phyloP scores from a whole-genome alignment of 2,113 vertebrate species.

The Pelusios castaneus region DNA sequence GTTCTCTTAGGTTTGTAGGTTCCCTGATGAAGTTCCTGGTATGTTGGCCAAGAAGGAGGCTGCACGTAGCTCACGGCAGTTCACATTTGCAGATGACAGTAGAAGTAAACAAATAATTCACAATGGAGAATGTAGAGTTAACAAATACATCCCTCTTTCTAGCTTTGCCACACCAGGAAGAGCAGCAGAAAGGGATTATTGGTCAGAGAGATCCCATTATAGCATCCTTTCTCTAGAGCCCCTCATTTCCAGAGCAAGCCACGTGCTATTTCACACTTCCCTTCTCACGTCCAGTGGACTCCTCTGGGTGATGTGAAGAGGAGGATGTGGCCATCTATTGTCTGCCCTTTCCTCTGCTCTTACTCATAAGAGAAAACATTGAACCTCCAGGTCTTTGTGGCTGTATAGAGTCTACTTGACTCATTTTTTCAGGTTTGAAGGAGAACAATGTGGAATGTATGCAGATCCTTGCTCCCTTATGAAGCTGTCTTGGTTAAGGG shows the following conservation, averaged over 20 bases:
- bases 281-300: neutral
- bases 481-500: neutral
- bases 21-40: neutral
- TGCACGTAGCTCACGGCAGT: neutral
- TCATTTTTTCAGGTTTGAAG: no score
- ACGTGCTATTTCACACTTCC: neutral
- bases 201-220: neutral
- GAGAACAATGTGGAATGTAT: neutral
- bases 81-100: neutral
- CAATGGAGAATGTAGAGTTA: neutral
- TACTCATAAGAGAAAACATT: neutral
- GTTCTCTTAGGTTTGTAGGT: neutral
- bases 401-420: no score
- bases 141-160: neutral
- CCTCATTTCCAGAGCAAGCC: neutral
- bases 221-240: neutral
- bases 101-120: neutral
- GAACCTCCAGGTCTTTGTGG: neutral
- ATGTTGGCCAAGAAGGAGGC: neutral
- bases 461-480: neutral
- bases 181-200: neutral
- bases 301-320: neutral
- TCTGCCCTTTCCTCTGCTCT: neutral
- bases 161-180: neutral
- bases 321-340: fast-evolving